These are phyloP conservation scores for Chrysogorgia sp. DNA, from an alignment of 92 coral and sea anemone genomes.

Conservation along the genomic window DNA sequence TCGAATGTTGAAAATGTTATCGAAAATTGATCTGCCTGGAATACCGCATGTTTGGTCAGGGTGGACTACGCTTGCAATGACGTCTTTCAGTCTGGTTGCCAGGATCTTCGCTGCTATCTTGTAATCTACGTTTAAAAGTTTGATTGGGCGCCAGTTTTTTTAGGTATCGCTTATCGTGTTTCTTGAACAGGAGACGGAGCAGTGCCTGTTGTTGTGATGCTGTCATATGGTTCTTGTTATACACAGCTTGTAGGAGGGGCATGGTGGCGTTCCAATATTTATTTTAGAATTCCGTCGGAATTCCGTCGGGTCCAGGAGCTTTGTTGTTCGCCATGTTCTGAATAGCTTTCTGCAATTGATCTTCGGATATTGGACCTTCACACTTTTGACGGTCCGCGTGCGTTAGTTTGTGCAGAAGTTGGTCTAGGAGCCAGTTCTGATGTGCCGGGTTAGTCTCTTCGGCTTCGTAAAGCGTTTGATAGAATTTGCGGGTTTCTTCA, in stretches of 20 bases:
- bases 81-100: constrained; percentile 20
- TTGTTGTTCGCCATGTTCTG: background rate
- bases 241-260: background rate
- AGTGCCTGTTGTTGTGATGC: background rate
- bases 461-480: constrained; percentile 1
- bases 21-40: constrained; percentile 27
- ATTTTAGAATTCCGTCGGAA: background rate
- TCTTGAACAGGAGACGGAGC: constrained; percentile 5
- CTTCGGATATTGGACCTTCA: constrained; percentile 9
- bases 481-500: background rate
- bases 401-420: constrained; percentile 4
- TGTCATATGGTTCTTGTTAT: background rate
- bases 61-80: background rate
- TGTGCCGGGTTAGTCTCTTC: constrained; percentile 11
- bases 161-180: background rate
- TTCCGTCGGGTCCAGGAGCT: constrained; percentile 19
- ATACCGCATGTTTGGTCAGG: constrained; percentile 42
- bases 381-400: constrained; percentile 1
- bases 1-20: background rate
- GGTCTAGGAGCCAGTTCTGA: constrained; percentile 32
- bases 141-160: constrained; percentile 23
- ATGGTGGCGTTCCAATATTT: background rate
- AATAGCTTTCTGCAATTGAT: background rate
- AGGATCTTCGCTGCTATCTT: constrained; percentile 27
- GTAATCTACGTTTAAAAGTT: constrained; percentile 23